Conservation (phyloP, 2,888 invertebrate species). For the Oscheius sp. region DNA sequence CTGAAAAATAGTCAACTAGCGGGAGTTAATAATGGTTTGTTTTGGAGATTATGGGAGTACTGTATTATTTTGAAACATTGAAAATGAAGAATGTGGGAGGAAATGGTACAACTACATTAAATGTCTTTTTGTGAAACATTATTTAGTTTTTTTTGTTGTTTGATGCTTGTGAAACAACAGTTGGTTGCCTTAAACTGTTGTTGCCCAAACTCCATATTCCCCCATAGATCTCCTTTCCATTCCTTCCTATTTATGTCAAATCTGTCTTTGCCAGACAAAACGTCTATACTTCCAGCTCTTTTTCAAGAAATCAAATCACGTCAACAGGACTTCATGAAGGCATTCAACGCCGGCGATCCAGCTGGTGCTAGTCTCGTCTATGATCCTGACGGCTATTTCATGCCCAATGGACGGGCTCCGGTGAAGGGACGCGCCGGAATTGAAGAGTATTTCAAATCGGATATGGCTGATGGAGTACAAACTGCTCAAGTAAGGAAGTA, state of each 20-base stretch:
- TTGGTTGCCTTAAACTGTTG: no score
- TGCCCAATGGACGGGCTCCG: constrained; percentile 69
- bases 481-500: constrained; percentile 62
- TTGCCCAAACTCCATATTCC: no score
- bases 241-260: no score
- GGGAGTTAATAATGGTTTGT: constrained; percentile 63
- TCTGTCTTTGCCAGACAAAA: no score
- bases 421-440: constrained; percentile 69
- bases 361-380: constrained; percentile 59
- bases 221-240: no score
- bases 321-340: constrained; percentile 69
- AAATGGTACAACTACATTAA: no score
- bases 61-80: background rate
- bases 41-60: background rate
- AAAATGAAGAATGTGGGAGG: no score
- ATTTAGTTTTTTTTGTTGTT: no score
- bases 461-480: constrained; percentile 70
- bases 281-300: constrained; percentile 61
- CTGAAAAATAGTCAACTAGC: constrained; percentile 58
- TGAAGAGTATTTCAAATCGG: constrained; percentile 69
- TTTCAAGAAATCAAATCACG: constrained; percentile 70
- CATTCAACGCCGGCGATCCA: constrained; percentile 69
- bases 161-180: no score
- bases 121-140: no score
- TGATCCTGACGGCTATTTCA: constrained; percentile 69